Base-by-base conservation (phyloP, 2,888 invertebrate species). In the Microctonus hyperodae region DNA sequence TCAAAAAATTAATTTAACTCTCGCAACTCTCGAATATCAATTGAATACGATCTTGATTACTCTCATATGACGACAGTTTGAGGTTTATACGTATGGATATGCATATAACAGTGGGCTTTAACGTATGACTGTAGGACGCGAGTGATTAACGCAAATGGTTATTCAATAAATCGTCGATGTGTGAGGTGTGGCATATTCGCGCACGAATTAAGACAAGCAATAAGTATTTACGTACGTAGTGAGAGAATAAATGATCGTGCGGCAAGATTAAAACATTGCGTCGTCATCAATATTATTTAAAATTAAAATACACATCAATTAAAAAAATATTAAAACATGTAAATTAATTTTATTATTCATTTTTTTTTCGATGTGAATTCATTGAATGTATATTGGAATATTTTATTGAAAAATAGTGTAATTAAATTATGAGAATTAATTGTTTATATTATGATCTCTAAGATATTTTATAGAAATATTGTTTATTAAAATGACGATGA, bases 31-130 rank as follows among this genome's bases (percentile, higher is more conserved):
- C 3, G 44, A 16, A 16, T 44, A 16, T 33, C 55, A 55, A 55
- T 55, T 55, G 55, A 55, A 55, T 28, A 28, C 31, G 55, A 28
- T 55, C 55, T 55, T 31, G 55, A 55, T 44, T 55, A 55, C 33
- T 55, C 31, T 55, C 13, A 51, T 51, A 25, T 51, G n/a, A 33
- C 55, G 31, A 55, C 44, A 44, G 16, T 44, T 44, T 44, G 55
- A 55, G 20, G 51, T 51, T 6, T 40, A 51, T 51, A n/a, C 6
- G n/a, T 51, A 51, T 23, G 23, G 0, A 50, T 50, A 31, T 13
- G n/a, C 13, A n/a, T 51, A 22, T 51, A 16, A 25, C 53, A 20
- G 13, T 55, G 33, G 31, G 33, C n/a, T 28, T 55, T 44, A 16
- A 44, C 16, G n/a, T n/a, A n/a, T 16, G 4, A 9, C 20, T 44